Conservation (phyloP, 2,797 vertebrate genomes). For the Poecilia picta region DNA sequence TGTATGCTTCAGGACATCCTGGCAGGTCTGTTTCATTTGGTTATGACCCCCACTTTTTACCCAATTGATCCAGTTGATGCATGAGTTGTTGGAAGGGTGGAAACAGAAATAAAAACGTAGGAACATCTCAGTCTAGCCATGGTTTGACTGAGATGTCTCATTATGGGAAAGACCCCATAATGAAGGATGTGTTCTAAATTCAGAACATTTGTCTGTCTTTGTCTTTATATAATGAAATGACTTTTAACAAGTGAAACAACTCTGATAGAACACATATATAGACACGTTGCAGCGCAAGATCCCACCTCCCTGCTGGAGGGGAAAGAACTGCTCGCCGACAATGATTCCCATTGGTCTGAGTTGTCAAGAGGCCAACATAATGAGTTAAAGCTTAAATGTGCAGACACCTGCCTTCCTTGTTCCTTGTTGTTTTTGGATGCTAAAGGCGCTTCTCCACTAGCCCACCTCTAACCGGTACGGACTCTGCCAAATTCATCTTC, state of each 20-base stretch:
- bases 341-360: too few species aligned
- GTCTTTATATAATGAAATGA: too few species aligned
- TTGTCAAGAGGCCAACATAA: too few species aligned
- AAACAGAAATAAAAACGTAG: not conserved
- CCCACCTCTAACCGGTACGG: too few species aligned
- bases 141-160: not conserved
- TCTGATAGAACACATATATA: not conserved
- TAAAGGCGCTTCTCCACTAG: not conserved
- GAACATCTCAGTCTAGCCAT: too few species aligned
- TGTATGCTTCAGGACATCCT: conserved; percentile 99
- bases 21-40: conserved; percentile 83
- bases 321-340: too few species aligned
- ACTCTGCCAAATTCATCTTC: too few species aligned
- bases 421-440: not conserved
- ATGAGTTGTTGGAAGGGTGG: not conserved
- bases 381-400: too few species aligned
- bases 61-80: not conserved
- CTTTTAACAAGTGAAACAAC: not conserved
- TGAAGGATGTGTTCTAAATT: not conserved
- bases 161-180: not conserved
- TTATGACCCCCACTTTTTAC: not conserved
- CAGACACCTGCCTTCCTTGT: not conserved
- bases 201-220: not conserved
- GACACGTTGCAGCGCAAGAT: too few species aligned
- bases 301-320: too few species aligned